These are phyloP conservation scores for Paratrypauchen microcephalus DNA, from an alignment of 2,797 vertebrate genomes.

Conservation along the genomic window DNA sequence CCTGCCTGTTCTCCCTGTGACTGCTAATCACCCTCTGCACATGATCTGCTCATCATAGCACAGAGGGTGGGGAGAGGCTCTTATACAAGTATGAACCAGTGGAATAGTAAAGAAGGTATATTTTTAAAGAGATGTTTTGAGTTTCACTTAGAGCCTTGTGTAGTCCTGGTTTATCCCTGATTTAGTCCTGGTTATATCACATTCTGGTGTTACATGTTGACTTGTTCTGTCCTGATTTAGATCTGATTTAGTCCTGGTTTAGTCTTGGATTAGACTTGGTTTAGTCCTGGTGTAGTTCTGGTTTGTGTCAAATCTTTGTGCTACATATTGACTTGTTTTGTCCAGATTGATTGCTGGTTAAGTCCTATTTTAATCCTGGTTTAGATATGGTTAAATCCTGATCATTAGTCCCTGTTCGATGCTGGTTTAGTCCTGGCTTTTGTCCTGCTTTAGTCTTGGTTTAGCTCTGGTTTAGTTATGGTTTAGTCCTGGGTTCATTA, in stretches of 20 bases:
- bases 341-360: too few relatives aligned
- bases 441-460: background rate
- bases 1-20: background rate
- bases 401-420: too few relatives aligned
- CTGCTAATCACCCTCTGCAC: conserved; percentile 4
- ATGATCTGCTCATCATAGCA: background rate
- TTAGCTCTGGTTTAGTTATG: background rate
- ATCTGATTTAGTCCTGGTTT: background rate
- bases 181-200: background rate
- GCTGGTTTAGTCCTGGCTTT: background rate
- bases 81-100: too few relatives aligned
- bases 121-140: background rate
- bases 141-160: background rate
- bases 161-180: too few relatives aligned
- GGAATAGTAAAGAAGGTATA: background rate
- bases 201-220: background rate
- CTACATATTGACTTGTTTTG: too few relatives aligned
- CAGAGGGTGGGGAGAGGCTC: background rate
- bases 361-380: too few relatives aligned
- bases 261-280: background rate
- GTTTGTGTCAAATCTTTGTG: too few relatives aligned
- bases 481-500: background rate
- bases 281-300: background rate
- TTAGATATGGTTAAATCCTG: too few relatives aligned
- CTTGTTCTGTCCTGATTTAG: background rate